Percentiles rank a stretch among this genome's conserved stretches.
Evolutionary conservation across 2,888 invertebrate genomes (phyloP).

Genomic region (Acanthosepion esculentum): DNA sequence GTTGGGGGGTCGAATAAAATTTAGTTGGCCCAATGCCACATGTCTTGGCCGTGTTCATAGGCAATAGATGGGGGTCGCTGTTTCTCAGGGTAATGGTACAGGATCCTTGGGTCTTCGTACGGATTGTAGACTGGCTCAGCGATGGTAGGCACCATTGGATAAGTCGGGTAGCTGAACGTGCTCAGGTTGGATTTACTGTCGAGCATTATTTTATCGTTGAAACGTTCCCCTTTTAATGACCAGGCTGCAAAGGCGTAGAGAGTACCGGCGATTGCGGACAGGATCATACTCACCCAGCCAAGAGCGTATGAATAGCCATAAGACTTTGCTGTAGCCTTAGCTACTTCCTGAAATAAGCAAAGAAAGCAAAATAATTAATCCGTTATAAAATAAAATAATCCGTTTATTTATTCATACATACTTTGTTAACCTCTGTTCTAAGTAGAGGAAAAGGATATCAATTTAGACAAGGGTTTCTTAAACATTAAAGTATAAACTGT

Average conservation of each 20-base stretch:
- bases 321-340: slow-evolving; percentile 57
- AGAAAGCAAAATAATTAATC: background rate
- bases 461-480: too few relatives aligned
- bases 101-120: slow-evolving; percentile 37
- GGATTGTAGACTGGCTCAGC: background rate
- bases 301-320: slow-evolving; percentile 72
- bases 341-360: slow-evolving; percentile 57
- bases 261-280: slow-evolving; percentile 66
- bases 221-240: slow-evolving; percentile 63
- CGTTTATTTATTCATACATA: too few relatives aligned
- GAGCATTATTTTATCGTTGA: slow-evolving; percentile 56
- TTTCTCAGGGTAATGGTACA: background rate
- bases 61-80: background rate
- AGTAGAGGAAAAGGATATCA: too few relatives aligned
- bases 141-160: slow-evolving; percentile 6
- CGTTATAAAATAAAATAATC: too few relatives aligned
- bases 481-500: too few relatives aligned
- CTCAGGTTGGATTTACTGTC: slow-evolving; percentile 33
- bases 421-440: too few relatives aligned
- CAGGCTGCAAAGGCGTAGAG: slow-evolving; percentile 69
- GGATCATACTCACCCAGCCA: slow-evolving; percentile 69
- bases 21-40: background rate
- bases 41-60: background rate
- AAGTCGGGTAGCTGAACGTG: background rate
- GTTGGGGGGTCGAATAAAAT: background rate